phyloP scores from a whole-genome alignment of 2,888 invertebrate species.

The Melieria picta region DNA sequence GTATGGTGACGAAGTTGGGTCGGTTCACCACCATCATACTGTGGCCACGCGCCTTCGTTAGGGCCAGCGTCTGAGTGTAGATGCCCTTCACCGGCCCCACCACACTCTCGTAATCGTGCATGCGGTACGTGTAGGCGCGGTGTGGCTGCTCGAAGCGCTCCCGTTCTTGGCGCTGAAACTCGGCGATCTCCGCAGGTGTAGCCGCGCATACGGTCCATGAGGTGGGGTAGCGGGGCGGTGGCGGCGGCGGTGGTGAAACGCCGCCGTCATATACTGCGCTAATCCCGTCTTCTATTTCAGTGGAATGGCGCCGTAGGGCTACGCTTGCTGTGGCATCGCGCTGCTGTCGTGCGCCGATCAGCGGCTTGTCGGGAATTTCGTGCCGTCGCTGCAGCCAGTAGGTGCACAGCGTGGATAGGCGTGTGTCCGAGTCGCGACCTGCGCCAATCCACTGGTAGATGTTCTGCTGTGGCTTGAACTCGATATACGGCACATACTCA shows the following conservation, averaged over 20 bases:
- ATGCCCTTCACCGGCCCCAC: slow-evolving; percentile 86
- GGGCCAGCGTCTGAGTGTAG: slow-evolving; percentile 73
- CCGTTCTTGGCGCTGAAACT: slow-evolving; percentile 83
- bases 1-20: slow-evolving; percentile 90
- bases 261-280: slow-evolving; percentile 32
- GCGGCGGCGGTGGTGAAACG: slow-evolving; percentile 64
- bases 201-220: slow-evolving; percentile 86
- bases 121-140: slow-evolving; percentile 88
- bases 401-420: slow-evolving; percentile 78
- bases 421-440: slow-evolving; percentile 87
- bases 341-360: neutral
- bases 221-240: slow-evolving; percentile 76
- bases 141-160: slow-evolving; percentile 88
- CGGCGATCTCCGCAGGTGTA: slow-evolving; percentile 78
- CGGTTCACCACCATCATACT: slow-evolving; percentile 82
- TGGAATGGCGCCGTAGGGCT: slow-evolving; percentile 55
- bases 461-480: slow-evolving; percentile 78
- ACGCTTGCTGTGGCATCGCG: neutral
- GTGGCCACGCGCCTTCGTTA: slow-evolving; percentile 80
- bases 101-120: slow-evolving; percentile 86
- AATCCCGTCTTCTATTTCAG: slow-evolving; percentile 53
- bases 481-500: slow-evolving; percentile 89
- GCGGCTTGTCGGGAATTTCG: slow-evolving; percentile 55
- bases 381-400: slow-evolving; percentile 79
- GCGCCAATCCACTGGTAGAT: slow-evolving; percentile 88